These are phyloP conservation scores for Helicorthomorpha holstii DNA, from an alignment of 1,140 invertebrate species.

Conservation along the genomic window DNA sequence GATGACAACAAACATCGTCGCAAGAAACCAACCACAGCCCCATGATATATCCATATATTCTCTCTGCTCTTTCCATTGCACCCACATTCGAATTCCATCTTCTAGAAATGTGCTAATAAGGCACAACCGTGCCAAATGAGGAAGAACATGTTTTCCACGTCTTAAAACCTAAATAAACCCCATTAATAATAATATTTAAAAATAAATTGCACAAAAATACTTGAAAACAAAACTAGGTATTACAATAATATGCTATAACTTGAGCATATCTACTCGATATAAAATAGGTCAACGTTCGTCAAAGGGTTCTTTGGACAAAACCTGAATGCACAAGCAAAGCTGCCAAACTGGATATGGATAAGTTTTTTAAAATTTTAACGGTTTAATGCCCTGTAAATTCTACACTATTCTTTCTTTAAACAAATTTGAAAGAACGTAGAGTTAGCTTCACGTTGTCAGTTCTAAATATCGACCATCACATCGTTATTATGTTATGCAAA, in stretches of 20 bases:
- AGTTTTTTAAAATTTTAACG: too few species aligned
- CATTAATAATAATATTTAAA: constrained; percentile 13
- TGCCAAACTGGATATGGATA: background rate
- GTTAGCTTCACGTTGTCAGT: too few species aligned
- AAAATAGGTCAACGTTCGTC: background rate
- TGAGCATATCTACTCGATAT: background rate
- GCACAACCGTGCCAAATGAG: constrained; percentile 86
- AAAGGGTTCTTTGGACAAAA: background rate
- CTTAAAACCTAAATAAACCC: constrained; percentile 63
- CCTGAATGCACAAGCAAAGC: background rate
- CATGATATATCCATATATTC: constrained; percentile 97
- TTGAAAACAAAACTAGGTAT: too few species aligned
- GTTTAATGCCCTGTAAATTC: too few species aligned
- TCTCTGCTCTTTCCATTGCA: constrained; percentile 94
- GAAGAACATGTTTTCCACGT: constrained; percentile 81
- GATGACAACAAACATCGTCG: constrained; percentile 76
- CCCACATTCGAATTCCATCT: constrained; percentile 98
- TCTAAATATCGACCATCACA: too few species aligned
- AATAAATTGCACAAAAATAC: constrained; percentile 10
- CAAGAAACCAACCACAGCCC: constrained; percentile 88
- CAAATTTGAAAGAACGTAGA: too few species aligned
- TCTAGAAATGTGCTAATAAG: constrained; percentile 99
- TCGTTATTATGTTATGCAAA: too few species aligned
- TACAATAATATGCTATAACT: background rate
- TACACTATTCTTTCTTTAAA: too few species aligned